phyloP scores from a whole-genome alignment of 2,797 vertebrate genomes.

The Oreortyx pictus region DNA sequence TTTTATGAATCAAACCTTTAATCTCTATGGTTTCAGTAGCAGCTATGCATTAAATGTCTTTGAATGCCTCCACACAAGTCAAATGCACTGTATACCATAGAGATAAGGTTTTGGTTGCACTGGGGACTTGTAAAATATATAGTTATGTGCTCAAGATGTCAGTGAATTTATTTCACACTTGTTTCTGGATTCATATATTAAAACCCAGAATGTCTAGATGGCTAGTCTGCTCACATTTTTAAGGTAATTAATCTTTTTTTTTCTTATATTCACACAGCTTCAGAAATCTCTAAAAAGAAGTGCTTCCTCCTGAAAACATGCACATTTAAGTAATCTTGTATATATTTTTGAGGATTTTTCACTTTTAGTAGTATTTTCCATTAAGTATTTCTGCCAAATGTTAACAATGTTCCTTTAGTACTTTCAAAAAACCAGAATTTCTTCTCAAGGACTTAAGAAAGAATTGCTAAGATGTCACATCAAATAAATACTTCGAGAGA shows the following conservation, averaged over 20 bases:
- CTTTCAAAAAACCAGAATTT: slow-evolving; percentile 36
- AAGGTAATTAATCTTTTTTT: not conserved
- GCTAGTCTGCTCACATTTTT: not conserved
- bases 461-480: not conserved
- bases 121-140: not conserved
- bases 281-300: not conserved
- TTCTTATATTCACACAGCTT: not conserved
- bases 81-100: not conserved
- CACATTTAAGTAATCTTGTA: not conserved
- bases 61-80: not conserved
- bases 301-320: not conserved
- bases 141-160: not conserved
- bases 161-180: slow-evolving; percentile 11
- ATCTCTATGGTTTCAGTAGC: not conserved
- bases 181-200: slow-evolving; percentile 6
- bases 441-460: slow-evolving; percentile 36
- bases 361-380: not conserved
- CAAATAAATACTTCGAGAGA: not conserved
- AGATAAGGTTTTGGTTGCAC: not conserved
- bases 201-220: not conserved
- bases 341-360: not conserved
- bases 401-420: slow-evolving; percentile 26
- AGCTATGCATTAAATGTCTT: not conserved
- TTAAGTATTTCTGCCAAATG: not conserved
- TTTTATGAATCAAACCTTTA: not conserved